phyloP scores from a whole-genome alignment of 1,140 invertebrate genomes.

The Drosophila nigromelanica region DNA sequence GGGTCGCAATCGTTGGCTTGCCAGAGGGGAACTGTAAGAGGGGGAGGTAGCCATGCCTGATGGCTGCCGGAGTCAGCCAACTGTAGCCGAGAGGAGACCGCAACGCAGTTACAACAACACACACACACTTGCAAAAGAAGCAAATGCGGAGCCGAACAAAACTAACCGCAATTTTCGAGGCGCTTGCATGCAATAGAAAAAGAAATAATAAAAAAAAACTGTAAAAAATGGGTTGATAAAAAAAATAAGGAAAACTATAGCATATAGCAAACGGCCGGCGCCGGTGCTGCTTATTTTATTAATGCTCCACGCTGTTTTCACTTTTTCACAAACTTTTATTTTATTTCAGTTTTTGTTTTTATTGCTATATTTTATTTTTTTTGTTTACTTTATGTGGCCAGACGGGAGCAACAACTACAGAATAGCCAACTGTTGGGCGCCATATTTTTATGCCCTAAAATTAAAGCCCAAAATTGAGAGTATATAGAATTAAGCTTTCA shows the following conservation, averaged over 20 bases:
- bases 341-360: conserved; percentile 33
- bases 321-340: conserved; percentile 37
- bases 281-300: conserved; percentile 60
- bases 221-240: conserved; percentile 1
- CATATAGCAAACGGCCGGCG: conserved; percentile 45
- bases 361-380: conserved; percentile 65
- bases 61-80: conserved; percentile 38
- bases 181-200: conserved; percentile 67
- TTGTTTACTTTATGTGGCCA: conserved; percentile 52
- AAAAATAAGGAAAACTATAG: conserved; percentile 34
- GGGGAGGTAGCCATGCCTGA: conserved; percentile 5
- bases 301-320: conserved; percentile 56
- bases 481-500: background rate
- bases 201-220: conserved; percentile 30
- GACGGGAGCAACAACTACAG: conserved; percentile 11
- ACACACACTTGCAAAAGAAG: conserved; percentile 32
- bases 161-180: conserved; percentile 80
- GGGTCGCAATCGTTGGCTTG: conserved; percentile 8
- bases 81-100: conserved; percentile 44
- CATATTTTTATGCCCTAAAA: background rate
- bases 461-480: background rate
- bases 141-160: conserved; percentile 43
- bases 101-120: conserved; percentile 72
- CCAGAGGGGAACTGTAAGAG: background rate
- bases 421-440: conserved; percentile 29